These are phyloP conservation scores for Bombyx huttoni DNA, from an alignment of 2,888 invertebrate species.

Conservation along the genomic window DNA sequence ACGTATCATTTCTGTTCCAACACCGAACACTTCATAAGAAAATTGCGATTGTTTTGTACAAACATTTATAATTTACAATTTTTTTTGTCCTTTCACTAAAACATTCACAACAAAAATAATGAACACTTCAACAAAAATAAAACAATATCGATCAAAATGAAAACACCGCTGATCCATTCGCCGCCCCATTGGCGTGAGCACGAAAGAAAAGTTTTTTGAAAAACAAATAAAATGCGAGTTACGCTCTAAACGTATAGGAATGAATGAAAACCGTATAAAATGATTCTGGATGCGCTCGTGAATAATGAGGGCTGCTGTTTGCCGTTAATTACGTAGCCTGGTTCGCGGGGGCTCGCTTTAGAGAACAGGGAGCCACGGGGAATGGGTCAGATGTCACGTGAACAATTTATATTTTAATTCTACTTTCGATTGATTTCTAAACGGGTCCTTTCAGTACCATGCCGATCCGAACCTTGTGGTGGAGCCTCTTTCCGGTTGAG, in stretches of 20 bases:
- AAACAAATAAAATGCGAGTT: background rate
- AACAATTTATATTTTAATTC: background rate
- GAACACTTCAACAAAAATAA: too few species aligned
- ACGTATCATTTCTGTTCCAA: too few species aligned
- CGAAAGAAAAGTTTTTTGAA: background rate
- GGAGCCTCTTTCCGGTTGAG: too few species aligned
- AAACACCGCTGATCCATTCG: too few species aligned
- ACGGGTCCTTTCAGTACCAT: too few species aligned
- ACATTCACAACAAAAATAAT: too few species aligned
- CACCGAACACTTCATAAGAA: too few species aligned
- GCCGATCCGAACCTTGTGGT: too few species aligned
- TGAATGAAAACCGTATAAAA: conserved; percentile 12
- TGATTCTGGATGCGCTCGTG: conserved; percentile 9
- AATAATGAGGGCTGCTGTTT: conserved; percentile 15
- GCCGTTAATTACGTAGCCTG: conserved; percentile 12
- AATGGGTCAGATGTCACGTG: background rate
- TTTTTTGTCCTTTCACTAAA: too few species aligned
- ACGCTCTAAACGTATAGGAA: conserved; percentile 1
- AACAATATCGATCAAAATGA: too few species aligned
- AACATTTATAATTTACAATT: too few species aligned
- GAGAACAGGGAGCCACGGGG: background rate
- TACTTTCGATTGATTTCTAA: background rate
- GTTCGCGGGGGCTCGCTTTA: background rate
- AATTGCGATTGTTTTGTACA: too few species aligned
- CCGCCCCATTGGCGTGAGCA: background rate